These are phyloP conservation scores for Aricia agestis DNA, from an alignment of 1,140 invertebrate species.

Conservation along the genomic window DNA sequence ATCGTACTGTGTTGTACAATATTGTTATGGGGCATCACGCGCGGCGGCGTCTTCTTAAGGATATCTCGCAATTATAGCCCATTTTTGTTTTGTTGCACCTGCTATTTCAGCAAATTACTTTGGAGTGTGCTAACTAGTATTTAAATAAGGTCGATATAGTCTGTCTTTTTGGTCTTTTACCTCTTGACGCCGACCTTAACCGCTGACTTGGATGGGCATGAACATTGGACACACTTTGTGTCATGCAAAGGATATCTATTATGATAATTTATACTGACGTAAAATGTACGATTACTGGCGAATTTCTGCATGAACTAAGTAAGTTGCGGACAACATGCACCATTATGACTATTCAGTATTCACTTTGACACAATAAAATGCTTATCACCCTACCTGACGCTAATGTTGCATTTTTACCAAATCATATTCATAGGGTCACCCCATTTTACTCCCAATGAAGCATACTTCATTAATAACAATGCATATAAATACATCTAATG, in stretches of 20 bases:
- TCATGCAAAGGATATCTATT: too few species aligned
- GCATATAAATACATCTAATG: slow-evolving; percentile 31
- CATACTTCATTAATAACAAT: slow-evolving; percentile 31
- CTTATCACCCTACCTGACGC: neutral
- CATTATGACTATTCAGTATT: too few species aligned
- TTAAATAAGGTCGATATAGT: too few species aligned
- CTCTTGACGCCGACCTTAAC: too few species aligned
- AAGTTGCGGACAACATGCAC: too few species aligned
- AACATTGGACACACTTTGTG: too few species aligned
- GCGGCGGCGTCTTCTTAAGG: neutral
- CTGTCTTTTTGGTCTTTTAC: too few species aligned
- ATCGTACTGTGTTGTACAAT: neutral
- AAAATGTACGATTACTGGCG: too few species aligned
- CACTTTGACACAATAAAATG: too few species aligned
- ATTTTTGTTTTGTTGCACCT: neutral
- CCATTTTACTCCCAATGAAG: neutral
- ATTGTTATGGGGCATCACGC: neutral
- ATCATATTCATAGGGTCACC: slow-evolving; percentile 4
- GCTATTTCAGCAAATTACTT: neutral
- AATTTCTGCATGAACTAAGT: too few species aligned
- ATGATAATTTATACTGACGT: too few species aligned
- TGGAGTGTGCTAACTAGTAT: neutral
- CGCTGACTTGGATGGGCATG: too few species aligned
- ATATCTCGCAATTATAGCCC: neutral
- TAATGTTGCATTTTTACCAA: neutral